These are phyloP conservation scores for Bicyclus anynana DNA, from an alignment of 1,140 invertebrate genomes.

Conservation along the genomic window DNA sequence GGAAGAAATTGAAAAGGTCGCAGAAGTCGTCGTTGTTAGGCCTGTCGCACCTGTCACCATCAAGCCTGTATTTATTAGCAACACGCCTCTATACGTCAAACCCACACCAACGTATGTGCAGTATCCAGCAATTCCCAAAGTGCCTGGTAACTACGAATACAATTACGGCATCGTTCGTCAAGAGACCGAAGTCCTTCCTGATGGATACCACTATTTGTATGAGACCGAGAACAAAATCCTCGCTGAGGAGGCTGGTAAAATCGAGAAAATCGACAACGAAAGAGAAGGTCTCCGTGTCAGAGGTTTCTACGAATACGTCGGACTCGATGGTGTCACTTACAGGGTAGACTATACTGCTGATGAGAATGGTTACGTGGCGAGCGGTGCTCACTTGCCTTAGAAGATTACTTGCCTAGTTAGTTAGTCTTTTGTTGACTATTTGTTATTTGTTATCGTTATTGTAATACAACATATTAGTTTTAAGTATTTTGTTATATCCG, in stretches of 20 bases:
- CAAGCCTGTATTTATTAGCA: conserved; percentile 7
- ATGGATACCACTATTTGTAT: conserved; percentile 78
- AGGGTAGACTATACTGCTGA: conserved; percentile 82
- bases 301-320: conserved; percentile 79
- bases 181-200: conserved; percentile 52
- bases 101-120: conserved; percentile 44
- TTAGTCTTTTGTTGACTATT: conserved; percentile 21
- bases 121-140: conserved; percentile 46
- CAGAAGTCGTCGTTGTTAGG: conserved; percentile 8
- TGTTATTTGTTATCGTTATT: background rate
- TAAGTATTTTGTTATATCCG: background rate
- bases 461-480: background rate
- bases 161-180: conserved; percentile 66
- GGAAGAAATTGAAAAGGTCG: background rate
- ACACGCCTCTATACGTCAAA: conserved; percentile 16
- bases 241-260: conserved; percentile 75
- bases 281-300: conserved; percentile 76
- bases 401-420: too few species aligned
- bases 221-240: conserved; percentile 82
- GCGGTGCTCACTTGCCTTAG: conserved; percentile 77
- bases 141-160: conserved; percentile 51
- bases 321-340: conserved; percentile 82
- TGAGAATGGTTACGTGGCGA: conserved; percentile 82
- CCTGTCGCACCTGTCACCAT: conserved; percentile 16
- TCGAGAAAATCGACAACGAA: conserved; percentile 69